Evolutionary conservation across 1,140 invertebrate genomes (phyloP), one percentile per base, ranked within the genome.

Genomic region (Hydropsyche tenuis): DNA sequence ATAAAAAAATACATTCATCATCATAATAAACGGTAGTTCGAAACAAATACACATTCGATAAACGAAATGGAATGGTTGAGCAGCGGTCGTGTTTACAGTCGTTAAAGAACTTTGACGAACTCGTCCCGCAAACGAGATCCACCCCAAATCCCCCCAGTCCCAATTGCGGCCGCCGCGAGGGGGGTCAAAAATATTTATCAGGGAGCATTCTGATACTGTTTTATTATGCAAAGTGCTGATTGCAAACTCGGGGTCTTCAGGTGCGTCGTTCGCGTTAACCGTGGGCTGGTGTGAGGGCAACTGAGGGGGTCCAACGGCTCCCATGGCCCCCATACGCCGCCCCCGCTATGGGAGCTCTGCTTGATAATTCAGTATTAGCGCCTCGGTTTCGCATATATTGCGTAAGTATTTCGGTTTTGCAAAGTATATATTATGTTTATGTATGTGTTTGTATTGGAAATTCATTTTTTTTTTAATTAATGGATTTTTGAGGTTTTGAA

Each of bases 201-300:
- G 70, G 70, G 72, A 60, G 72, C 64, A 56, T 56, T 73, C 68
- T 73, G 51, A 68, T 73, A 73, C 72, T 68, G 64, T 60, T 73
- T 73, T 66, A 76, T 76, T 76, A 76, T 76, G 71, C 72, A 76
- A 73, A 76, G 71, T 76, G 60, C 72, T 76, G 75, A 76, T 76
- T 76, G 75, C 75, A 76, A 76, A 76, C 72, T 73, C 69, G 56
- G 68, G 65, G 66, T 76, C 75, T 76, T 73, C 72, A 73, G 75
- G 75, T 76, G 72, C 63, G 71, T 76, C 60, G 72, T 69, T 64
- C 68, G 73, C 37, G 70, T 75, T 75, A 75, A 75, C 69, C 30
- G 30, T 3, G 74, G 74, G 46, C 46, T 69, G 68, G 42, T 60
- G 43, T 37, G 60, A 20, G 60, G 45, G 62, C 64, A 42, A 43